Base-by-base conservation (phyloP, 1,140 invertebrate genomes). In the Chironomus tepperi region DNA sequence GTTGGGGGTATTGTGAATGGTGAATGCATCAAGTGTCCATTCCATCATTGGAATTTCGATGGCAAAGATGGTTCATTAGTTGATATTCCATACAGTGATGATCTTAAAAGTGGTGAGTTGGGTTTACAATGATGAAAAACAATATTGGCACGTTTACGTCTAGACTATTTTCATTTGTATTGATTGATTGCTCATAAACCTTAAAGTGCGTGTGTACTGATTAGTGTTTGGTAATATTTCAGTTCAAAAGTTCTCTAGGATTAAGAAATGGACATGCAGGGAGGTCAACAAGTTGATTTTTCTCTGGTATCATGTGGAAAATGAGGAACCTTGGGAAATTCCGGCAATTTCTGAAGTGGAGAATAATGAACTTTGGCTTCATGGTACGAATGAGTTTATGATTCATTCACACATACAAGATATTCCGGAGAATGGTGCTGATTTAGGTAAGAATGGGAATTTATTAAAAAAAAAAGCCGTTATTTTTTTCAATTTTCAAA, bases 361-460 rank as follows among this genome's bases (percentile, higher is more conserved):
- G 3, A 80, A 79, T 8, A 86, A 88, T 0, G 77, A 80, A 6
- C 93, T 89, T 88, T 80, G 81, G 2, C 94, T 88, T 79, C 85
- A 90, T 24, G 95, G 93, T 0, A 84, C 89, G 1, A 91, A 90
- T 76, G 90, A 94, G 77, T 94, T 93, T 79, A 83, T 88, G 42
- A 84, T 95, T 65, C 90, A 87, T 75, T 88, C 88, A 77, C 91
- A 92, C 77, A 88, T 91, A 77, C 89, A 96, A 91, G 95, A 97
- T 79, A 93, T 97, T 67, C 93, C 94, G 0, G 94, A 97, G 82
- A 97, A 97, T 78, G 95, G 93, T 0, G 92, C 93, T 0, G 95
- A 97, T 70, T 3, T 15, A 19, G 65, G 65, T 70, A 70, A 19
- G n/a, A n/a, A n/a, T n/a, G n/a, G n/a, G n/a, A n/a, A n/a, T n/a